Base-by-base conservation (phyloP, 2,888 invertebrate species). In the Cheilosia vernalis region DNA sequence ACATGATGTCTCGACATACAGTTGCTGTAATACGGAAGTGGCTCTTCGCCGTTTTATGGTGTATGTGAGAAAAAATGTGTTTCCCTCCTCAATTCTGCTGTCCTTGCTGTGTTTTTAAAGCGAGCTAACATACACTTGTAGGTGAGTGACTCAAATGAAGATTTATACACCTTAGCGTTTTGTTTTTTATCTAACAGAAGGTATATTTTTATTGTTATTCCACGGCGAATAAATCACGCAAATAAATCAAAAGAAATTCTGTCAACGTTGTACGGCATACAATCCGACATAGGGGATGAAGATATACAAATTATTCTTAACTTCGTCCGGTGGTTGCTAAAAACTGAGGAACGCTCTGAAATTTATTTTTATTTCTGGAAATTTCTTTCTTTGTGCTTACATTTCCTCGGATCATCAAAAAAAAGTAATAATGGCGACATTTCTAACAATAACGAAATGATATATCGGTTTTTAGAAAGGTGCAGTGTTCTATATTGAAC, bases 181-280 rank as follows among this genome's bases (percentile, higher is more conserved):
- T 51, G 55, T 47, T 73, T 42, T 79, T 84, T 30, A 79, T 73
- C 76, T 61, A 49, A 49, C 44, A 19, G 33, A 9, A 9, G 9
- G 30, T 30, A 30, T 37, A 60, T 72, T 72, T 53, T 72, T 83
- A 66, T 72, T 77, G 56, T 69, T 19, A 63, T 79, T 73, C 74
- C 69, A 64, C 53, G 69, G 58, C 73, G 33, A 79, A 84, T 79
- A 84, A 79, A 84, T 79, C 73, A 84, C 69, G 69, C 30, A 64
- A 74, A 84, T 79, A 84, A 84, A 84, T 84, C 83, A 84, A 69
- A 74, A 61, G 72, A 78, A 82, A 78, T 72, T 78, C 78, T 83
- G 78, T 73, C 82, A 83, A 83, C 82, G 72, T 44, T 53, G 27
- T 27, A 21, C 37, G 37, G 63, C 40, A 44, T 69, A 19, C 63